Evolutionary conservation across 2,113 vertebrate species (phyloP).

Genomic region (Paramormyrops kingsleyae): DNA sequence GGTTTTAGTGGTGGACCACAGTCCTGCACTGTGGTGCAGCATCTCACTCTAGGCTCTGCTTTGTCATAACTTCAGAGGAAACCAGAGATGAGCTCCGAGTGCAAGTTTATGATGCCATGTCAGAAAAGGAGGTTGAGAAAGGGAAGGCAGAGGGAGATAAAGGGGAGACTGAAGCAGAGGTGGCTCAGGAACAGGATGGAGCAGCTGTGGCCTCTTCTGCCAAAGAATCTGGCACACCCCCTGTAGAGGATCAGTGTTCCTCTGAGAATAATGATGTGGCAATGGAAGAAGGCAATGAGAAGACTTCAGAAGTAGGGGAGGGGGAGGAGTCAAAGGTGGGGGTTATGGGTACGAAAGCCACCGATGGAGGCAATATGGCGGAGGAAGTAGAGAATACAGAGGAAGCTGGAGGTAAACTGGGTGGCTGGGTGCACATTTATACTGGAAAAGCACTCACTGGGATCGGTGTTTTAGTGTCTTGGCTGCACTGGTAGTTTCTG

Average conservation of each 20-base stretch:
- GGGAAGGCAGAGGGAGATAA: background rate
- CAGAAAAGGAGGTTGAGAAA: slow-evolving; percentile 62
- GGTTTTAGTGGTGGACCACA: background rate
- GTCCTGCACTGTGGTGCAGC: background rate
- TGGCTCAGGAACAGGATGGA: background rate
- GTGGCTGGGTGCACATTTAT: slow-evolving; percentile 11
- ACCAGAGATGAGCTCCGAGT: slow-evolving; percentile 88
- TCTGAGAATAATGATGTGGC: background rate
- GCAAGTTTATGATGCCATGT: slow-evolving; percentile 93
- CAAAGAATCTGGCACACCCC: background rate
- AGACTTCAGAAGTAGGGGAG: background rate
- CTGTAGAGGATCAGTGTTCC: background rate
- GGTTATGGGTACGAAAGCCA: slow-evolving; percentile 39
- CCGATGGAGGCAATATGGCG: slow-evolving; percentile 32
- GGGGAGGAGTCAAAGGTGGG: background rate
- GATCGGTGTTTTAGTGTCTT: background rate
- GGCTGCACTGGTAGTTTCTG: background rate
- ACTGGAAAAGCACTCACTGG: background rate
- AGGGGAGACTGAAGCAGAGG: slow-evolving; percentile 11
- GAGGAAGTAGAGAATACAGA: slow-evolving; percentile 47
- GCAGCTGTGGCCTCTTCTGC: slow-evolving; percentile 21
- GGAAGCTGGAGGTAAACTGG: slow-evolving; percentile 74
- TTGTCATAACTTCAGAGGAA: slow-evolving; percentile 79
- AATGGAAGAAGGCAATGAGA: background rate
- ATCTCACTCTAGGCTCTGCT: slow-evolving; percentile 45